Evolutionary conservation across 2,888 invertebrate genomes (phyloP).

Genomic region (Atrina japonica): DNA sequence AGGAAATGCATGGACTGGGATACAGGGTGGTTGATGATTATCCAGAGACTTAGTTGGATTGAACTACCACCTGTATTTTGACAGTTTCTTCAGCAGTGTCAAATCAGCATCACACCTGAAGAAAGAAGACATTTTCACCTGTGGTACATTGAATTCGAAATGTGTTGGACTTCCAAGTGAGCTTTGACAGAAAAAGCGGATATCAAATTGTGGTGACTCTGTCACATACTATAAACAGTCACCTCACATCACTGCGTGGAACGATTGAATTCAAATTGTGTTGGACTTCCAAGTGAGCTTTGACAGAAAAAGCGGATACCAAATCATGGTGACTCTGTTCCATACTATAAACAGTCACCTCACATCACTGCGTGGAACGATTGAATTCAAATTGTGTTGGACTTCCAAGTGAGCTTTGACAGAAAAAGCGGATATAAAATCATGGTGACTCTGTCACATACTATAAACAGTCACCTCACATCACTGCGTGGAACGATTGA

Average conservation of each 20-base stretch:
- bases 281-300: background rate
- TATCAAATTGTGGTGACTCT: background rate
- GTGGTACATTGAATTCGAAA: background rate
- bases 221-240: background rate
- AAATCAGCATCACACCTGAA: background rate
- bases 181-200: background rate
- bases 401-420: background rate
- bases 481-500: slow-evolving; percentile 1
- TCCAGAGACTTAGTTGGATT: slow-evolving; percentile 2
- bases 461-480: background rate
- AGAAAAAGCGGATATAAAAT: background rate
- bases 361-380: background rate
- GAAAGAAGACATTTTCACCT: background rate
- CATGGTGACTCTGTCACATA: background rate
- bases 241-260: background rate
- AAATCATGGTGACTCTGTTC: background rate
- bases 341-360: background rate
- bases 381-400: background rate
- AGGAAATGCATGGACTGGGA: background rate
- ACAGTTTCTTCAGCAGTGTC: background rate
- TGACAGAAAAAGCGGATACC: background rate
- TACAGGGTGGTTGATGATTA: background rate
- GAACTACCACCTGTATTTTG: background rate
- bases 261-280: background rate
- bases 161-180: background rate